Percentiles rank a stretch among this genome's conserved stretches.
These are phyloP conservation scores for Rhopilema esculentum DNA, from an alignment of 30 jellyfish, hydroid and myxozoan genomes.

Conservation along the genomic window DNA sequence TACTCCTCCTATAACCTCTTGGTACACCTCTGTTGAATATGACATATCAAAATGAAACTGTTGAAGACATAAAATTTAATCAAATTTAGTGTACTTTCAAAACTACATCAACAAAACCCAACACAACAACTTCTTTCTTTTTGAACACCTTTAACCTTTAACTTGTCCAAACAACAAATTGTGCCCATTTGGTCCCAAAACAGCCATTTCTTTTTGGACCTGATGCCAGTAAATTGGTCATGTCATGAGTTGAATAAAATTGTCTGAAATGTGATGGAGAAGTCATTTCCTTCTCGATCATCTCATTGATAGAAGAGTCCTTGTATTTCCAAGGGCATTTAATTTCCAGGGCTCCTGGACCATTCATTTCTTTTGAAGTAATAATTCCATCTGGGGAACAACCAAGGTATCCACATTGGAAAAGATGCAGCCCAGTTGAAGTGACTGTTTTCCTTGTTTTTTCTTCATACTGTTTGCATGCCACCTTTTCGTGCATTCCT, in stretches of 20 bases:
- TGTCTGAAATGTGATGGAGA: neutral
- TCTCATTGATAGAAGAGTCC: neutral
- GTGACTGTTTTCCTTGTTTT: neutral
- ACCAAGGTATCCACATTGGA: neutral
- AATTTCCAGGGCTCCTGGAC: neutral
- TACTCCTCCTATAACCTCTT: neutral
- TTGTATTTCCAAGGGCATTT: neutral
- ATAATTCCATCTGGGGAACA: neutral
- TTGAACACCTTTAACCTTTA: neutral
- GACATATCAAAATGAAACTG: neutral
- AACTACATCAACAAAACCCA: neutral
- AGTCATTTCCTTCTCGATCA: slow-evolving; percentile 3
- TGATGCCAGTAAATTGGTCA: neutral
- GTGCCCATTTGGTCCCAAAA: neutral
- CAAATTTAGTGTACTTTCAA: neutral
- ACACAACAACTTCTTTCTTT: neutral
- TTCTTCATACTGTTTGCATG: slow-evolving; percentile 7
- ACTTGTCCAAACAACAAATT: slow-evolving; percentile 4
- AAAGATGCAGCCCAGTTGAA: neutral
- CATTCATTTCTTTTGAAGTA: neutral
- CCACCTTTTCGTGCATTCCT: slow-evolving; percentile 40
- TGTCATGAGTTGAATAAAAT: neutral
- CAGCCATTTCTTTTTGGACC: slow-evolving; percentile 6
- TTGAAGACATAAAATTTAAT: neutral
- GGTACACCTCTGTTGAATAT: neutral